phyloP scores from a whole-genome alignment of 2,113 vertebrate species.

The Sceloporus tristichus region DNA sequence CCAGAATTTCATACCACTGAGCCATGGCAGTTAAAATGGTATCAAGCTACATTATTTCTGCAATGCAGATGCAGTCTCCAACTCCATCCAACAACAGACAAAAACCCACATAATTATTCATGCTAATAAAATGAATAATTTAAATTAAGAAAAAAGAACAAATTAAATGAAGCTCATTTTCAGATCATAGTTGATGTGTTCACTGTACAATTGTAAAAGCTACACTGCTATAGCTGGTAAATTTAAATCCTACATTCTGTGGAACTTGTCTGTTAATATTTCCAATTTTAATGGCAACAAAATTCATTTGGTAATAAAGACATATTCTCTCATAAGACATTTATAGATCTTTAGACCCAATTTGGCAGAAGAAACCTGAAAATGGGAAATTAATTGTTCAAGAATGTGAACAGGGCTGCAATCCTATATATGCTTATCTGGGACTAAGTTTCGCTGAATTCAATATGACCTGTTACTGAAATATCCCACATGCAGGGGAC shows the following conservation, averaged over 20 bases:
- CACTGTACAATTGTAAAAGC: not conserved
- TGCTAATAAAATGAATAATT: not conserved
- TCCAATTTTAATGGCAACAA: conserved; percentile 8
- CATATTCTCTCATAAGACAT: not conserved
- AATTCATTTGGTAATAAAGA: not conserved
- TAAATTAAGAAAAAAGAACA: not conserved
- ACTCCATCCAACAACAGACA: not conserved
- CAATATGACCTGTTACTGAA: not conserved
- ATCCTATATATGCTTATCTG: no score
- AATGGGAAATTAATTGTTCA: not conserved
- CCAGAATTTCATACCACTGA: no score
- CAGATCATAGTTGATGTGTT: not conserved
- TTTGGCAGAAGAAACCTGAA: not conserved
- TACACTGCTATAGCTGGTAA: conserved; percentile 19
- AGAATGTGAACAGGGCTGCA: not conserved
- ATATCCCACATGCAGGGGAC: not conserved
- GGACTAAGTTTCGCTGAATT: no score
- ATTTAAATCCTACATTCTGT: not conserved
- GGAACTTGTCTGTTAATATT: not conserved
- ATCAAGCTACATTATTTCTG: no score
- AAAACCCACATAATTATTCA: not conserved
- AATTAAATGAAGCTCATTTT: not conserved
- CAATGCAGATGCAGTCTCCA: no score
- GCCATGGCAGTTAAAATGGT: no score
- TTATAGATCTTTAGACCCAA: not conserved